phyloP scores from a whole-genome alignment of 53 echinoderm and acorn worm species.

The Echinarachnius parma region DNA sequence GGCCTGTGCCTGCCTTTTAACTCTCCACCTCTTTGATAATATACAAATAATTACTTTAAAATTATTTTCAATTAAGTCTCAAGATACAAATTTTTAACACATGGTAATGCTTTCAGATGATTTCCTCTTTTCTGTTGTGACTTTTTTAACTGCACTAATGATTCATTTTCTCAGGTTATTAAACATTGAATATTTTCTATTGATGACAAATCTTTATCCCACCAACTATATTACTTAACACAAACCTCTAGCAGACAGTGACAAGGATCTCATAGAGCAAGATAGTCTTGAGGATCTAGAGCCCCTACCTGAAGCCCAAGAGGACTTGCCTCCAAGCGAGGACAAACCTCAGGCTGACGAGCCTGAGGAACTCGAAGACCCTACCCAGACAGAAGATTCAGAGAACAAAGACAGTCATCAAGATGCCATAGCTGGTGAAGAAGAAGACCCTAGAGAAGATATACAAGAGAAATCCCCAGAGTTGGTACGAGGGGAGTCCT shows the following conservation, averaged over 20 bases:
- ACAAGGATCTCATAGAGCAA: constrained; percentile 34
- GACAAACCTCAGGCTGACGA: background rate
- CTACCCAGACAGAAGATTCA: background rate
- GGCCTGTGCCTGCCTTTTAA: too few relatives aligned
- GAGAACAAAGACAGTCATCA: background rate
- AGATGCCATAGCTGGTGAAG: background rate
- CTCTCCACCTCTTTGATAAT: too few relatives aligned
- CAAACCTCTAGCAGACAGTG: constrained; percentile 19
- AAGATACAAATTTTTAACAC: too few relatives aligned
- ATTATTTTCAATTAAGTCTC: too few relatives aligned
- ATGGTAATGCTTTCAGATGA: too few relatives aligned
- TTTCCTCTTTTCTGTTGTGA: too few relatives aligned
- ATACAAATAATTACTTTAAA: too few relatives aligned
- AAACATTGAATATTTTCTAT: too few relatives aligned
- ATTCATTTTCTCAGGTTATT: too few relatives aligned
- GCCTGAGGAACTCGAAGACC: constrained; percentile 2
- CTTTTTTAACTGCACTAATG: too few relatives aligned
- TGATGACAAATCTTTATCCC: too few relatives aligned
- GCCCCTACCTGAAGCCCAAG: constrained; percentile 7
- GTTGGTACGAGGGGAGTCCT: background rate
- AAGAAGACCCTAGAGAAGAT: background rate
- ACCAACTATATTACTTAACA: too few relatives aligned
- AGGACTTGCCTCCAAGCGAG: background rate
- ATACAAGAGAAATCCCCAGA: background rate
- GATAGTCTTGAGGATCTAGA: constrained; percentile 38